phyloP scores from a whole-genome alignment of 2,888 invertebrate species.

The Caradrina kadenii region DNA sequence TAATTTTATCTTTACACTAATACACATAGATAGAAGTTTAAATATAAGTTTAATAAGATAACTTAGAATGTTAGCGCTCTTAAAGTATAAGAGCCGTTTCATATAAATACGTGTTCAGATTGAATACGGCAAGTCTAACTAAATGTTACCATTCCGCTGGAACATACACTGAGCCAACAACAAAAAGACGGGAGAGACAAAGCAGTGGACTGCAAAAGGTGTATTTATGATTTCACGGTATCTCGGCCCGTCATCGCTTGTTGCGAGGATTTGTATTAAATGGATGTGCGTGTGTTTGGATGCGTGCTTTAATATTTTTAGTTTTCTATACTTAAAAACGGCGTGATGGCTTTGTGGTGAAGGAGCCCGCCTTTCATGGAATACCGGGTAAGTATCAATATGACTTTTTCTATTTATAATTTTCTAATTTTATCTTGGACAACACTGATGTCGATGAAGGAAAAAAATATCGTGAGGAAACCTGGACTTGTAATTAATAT shows the following conservation, averaged over 20 bases:
- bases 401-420: too few species aligned
- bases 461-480: too few species aligned
- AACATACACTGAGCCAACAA: conserved; percentile 50
- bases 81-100: conserved; percentile 12
- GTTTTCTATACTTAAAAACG: not conserved
- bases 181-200: conserved; percentile 65
- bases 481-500: too few species aligned
- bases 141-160: conserved; percentile 54
- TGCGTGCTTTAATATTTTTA: conserved; percentile 20
- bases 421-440: too few species aligned
- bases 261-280: conserved; percentile 63
- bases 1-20: too few species aligned
- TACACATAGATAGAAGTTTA: too few species aligned
- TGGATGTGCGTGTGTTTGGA: conserved; percentile 63
- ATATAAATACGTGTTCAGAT: conserved; percentile 43
- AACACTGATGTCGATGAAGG: too few species aligned
- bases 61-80: too few species aligned
- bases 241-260: conserved; percentile 80
- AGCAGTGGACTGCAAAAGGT: conserved; percentile 70
- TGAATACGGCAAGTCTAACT: conserved; percentile 44
- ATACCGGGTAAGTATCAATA: too few species aligned
- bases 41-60: too few species aligned
- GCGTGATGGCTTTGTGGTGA: too few species aligned
- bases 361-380: too few species aligned
- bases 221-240: conserved; percentile 87